A percentile compares a stretch with the other conserved stretches of the same genome.
Evolutionary conservation across 2,888 invertebrate genomes (phyloP).

Genomic region (Nycteola revayana): DNA sequence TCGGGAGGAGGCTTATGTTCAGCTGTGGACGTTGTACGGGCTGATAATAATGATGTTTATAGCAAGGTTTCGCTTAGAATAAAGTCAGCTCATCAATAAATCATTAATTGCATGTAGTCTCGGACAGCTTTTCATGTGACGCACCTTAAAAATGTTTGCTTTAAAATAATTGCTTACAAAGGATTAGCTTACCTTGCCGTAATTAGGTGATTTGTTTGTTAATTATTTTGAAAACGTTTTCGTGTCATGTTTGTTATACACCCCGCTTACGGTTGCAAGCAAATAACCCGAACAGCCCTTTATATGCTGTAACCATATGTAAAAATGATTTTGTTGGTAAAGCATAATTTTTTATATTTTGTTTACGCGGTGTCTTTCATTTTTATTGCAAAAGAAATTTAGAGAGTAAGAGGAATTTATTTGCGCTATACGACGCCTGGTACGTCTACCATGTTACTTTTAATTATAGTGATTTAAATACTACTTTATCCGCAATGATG

Average conservation of each 20-base stretch:
- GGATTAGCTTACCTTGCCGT: constrained; percentile 18
- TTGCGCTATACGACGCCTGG: no score
- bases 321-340: constrained; percentile 24
- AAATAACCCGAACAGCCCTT: constrained; percentile 21
- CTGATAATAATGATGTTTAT: no score
- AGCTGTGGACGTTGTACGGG: no score
- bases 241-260: constrained; percentile 28
- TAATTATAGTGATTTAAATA: no score
- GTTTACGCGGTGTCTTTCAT: constrained; percentile 8
- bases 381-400: constrained; percentile 5
- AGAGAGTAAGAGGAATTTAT: no score
- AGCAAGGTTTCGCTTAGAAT: no score
- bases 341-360: constrained; percentile 14
- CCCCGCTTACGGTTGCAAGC: constrained; percentile 15
- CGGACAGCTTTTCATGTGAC: no score
- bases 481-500: no score
- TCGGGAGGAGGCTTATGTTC: no score
- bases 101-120: no score
- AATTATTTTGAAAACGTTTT: constrained; percentile 32
- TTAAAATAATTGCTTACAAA: constrained; percentile 13
- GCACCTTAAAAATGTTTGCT: constrained; percentile 10
- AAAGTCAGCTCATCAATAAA: no score
- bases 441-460: no score
- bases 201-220: constrained; percentile 32
- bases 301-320: constrained; percentile 25